These are phyloP conservation scores for Aspiorhynchus laticeps DNA, from an alignment of 2,113 vertebrate species.

Conservation along the genomic window DNA sequence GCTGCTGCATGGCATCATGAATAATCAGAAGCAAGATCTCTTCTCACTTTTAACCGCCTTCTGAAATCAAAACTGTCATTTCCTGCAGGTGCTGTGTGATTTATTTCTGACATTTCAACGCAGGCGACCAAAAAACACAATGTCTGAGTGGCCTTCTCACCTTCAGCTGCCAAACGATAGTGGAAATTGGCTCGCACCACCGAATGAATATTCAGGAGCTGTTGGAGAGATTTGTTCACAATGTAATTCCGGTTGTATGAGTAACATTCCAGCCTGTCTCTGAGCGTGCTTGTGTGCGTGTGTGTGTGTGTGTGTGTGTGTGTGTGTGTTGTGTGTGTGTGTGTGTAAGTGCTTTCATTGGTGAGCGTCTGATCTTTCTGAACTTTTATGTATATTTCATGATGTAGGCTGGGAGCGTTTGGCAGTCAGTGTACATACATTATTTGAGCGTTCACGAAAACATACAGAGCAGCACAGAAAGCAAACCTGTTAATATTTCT, in stretches of 20 bases:
- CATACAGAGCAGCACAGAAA: slow-evolving; percentile 19
- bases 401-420: slow-evolving; percentile 39
- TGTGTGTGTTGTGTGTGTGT: slow-evolving; percentile 9
- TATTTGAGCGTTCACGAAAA: slow-evolving; percentile 26
- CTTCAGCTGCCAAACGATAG: slow-evolving; percentile 26
- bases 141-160: slow-evolving; percentile 25
- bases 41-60: slow-evolving; percentile 44
- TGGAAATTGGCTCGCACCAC: slow-evolving; percentile 13
- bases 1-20: slow-evolving; percentile 50
- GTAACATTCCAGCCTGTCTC: not conserved
- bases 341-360: not conserved
- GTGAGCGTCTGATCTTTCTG: slow-evolving; percentile 4
- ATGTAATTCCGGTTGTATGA: slow-evolving; percentile 22
- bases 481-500: slow-evolving; percentile 29
- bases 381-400: slow-evolving; percentile 56
- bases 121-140: slow-evolving; percentile 36
- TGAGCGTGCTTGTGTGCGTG: not conserved
- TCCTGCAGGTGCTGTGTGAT: slow-evolving; percentile 47
- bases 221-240: slow-evolving; percentile 27
- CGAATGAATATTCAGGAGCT: slow-evolving; percentile 36
- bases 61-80: slow-evolving; percentile 53
- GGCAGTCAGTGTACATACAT: slow-evolving; percentile 38
- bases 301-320: not conserved
- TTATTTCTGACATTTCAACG: not conserved
- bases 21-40: slow-evolving; percentile 49